Evolutionary conservation across 2,113 vertebrate genomes (phyloP).

Genomic region (Lasiurus borealis): DNA sequence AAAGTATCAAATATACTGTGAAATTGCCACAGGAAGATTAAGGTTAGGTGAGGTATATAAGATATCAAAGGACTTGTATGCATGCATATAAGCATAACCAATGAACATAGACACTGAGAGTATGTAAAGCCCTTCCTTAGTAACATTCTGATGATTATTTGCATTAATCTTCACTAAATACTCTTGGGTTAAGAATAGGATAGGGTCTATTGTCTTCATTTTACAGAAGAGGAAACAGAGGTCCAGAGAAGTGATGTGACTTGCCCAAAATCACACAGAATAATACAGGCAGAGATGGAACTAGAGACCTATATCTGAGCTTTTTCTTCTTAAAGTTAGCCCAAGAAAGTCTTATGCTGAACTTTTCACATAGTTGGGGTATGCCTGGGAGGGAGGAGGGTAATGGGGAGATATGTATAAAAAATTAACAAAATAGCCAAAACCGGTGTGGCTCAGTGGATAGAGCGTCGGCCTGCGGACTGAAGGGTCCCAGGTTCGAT

Average conservation of each 20-base stretch:
- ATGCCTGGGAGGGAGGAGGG: too few species aligned
- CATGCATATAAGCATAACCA: too few species aligned
- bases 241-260: slow-evolving; percentile 44
- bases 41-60: too few species aligned
- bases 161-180: slow-evolving; percentile 36
- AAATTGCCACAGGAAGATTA: too few species aligned
- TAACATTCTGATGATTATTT: neutral
- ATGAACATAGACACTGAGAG: neutral
- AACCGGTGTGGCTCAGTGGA: too few species aligned
- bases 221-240: slow-evolving; percentile 43
- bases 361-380: neutral
- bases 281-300: slow-evolving; percentile 22
- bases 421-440: too few species aligned
- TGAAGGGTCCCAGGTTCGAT: too few species aligned
- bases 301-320: slow-evolving; percentile 17
- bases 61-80: too few species aligned
- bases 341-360: slow-evolving; percentile 35
- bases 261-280: slow-evolving; percentile 56
- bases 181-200: neutral
- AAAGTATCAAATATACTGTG: too few species aligned
- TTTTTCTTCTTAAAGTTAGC: slow-evolving; percentile 44
- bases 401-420: too few species aligned
- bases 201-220: slow-evolving; percentile 13
- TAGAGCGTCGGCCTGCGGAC: too few species aligned
- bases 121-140: neutral